These are phyloP conservation scores for Bagarius yarrelli DNA, from an alignment of 2,113 vertebrate species.

Conservation along the genomic window DNA sequence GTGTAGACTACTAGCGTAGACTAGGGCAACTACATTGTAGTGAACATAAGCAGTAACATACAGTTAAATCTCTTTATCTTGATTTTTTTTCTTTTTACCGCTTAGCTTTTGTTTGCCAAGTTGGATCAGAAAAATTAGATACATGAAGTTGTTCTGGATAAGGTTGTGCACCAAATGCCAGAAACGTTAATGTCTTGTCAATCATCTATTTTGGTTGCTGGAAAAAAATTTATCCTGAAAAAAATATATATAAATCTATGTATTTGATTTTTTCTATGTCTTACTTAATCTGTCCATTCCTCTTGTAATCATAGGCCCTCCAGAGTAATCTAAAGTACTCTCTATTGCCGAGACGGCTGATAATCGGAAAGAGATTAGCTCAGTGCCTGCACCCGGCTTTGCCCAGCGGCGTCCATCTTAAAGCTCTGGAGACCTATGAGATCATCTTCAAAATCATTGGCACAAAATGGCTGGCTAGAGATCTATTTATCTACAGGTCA, in stretches of 20 bases:
- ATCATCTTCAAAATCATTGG: slow-evolving; percentile 98
- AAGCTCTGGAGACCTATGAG: slow-evolving; percentile 95
- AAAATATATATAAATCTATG: neutral
- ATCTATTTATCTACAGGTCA: slow-evolving; percentile 90
- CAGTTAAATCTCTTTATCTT: neutral
- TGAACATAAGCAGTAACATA: neutral
- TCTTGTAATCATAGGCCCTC: slow-evolving; percentile 76
- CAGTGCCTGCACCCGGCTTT: slow-evolving; percentile 95
- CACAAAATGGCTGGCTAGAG: slow-evolving; percentile 88
- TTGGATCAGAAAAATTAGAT: too few relatives aligned
- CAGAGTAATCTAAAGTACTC: slow-evolving; percentile 96
- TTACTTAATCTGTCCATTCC: neutral
- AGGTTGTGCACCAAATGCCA: too few relatives aligned
- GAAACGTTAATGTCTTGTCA: too few relatives aligned
- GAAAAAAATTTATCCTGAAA: neutral
- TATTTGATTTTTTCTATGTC: neutral
- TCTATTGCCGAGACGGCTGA: slow-evolving; percentile 82
- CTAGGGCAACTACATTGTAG: too few relatives aligned
- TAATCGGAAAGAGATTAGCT: slow-evolving; percentile 93
- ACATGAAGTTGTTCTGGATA: too few relatives aligned
- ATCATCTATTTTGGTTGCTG: slow-evolving; percentile 21
- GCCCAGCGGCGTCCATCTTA: slow-evolving; percentile 94
- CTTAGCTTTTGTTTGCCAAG: too few relatives aligned
- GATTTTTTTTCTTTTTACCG: neutral
- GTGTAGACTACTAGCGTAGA: too few relatives aligned